These are phyloP conservation scores for Leptocoma aspasia DNA, from an alignment of 2,113 vertebrate species.

Conservation along the genomic window DNA sequence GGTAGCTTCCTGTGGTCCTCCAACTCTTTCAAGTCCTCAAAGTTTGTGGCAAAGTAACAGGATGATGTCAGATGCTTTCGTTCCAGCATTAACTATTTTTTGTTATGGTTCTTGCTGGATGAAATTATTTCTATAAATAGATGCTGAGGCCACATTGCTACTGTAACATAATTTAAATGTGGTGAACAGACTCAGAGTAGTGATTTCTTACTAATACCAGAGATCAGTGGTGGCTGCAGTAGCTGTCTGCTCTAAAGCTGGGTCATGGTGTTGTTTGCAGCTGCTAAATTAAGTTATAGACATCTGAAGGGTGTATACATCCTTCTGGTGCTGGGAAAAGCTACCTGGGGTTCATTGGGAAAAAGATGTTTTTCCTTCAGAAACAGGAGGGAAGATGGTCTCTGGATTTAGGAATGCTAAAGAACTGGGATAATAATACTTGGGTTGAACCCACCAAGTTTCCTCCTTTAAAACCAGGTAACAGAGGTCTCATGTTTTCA, in stretches of 20 bases:
- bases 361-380: neutral
- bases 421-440: neutral
- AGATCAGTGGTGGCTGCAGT: neutral
- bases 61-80: neutral
- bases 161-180: constrained; percentile 14
- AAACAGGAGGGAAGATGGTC: neutral
- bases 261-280: neutral
- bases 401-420: neutral
- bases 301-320: neutral
- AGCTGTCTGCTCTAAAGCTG: neutral
- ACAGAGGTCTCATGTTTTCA: neutral
- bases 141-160: neutral
- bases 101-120: neutral
- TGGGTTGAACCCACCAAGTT: neutral
- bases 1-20: neutral
- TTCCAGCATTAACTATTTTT: neutral
- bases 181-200: neutral
- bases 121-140: constrained; percentile 23
- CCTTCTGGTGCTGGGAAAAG: neutral
- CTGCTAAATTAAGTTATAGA: neutral
- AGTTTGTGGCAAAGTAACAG: neutral
- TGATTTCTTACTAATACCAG: neutral
- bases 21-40: neutral
- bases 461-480: neutral
- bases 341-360: neutral